Base-by-base conservation (phyloP, 2,113 vertebrate genomes). In the Xiphophorus maculatus region DNA sequence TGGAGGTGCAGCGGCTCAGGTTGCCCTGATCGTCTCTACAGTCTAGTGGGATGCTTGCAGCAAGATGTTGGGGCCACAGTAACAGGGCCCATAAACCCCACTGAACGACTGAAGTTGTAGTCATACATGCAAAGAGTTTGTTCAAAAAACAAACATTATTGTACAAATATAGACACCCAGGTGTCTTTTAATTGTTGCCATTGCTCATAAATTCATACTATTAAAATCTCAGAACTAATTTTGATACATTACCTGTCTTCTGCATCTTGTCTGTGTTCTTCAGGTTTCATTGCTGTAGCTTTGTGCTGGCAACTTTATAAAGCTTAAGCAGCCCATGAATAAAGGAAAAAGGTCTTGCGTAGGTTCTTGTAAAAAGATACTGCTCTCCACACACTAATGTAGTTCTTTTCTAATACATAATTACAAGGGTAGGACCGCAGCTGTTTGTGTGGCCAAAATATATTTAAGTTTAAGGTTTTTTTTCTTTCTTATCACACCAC, bases 21-120 rank as follows among this genome's bases (percentile, higher is more conserved):
- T 79, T 78, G 32, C 84, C 83, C 19, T 79, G 82, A 65, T 92
- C 91, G 0, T 93, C 93, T 42, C 63, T 88, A 40, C 93, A 95
- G 77, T 94, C 93, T 29, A 93, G 86, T 2, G 91, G 93, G 71
- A 85, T 32, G 27, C 91, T 85, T 2, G 61, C 15, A 0, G 77
- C 66, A 14, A 87, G 29, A 22, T 89, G 72, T 32, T n/a, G 72
- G 35, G 89, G 88, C 82, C 83, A 91, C 37, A 90, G 82, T 63
- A 93, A 65, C 1, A 80, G 29, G 28, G 71, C 76, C 87, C 87
- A 90, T 1, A 86, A 27, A 37, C 62, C 65, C 14, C 1, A 5
- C 66, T 83, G 87, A 14, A 86, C 32, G 35, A 66, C 93, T 93
- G 73, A 10, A 68, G 37, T 25, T 58, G 25, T 27, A 80, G 0